Conservation (phyloP, 23 tunicate genomes). For the Botrylloides violaceus region DNA sequence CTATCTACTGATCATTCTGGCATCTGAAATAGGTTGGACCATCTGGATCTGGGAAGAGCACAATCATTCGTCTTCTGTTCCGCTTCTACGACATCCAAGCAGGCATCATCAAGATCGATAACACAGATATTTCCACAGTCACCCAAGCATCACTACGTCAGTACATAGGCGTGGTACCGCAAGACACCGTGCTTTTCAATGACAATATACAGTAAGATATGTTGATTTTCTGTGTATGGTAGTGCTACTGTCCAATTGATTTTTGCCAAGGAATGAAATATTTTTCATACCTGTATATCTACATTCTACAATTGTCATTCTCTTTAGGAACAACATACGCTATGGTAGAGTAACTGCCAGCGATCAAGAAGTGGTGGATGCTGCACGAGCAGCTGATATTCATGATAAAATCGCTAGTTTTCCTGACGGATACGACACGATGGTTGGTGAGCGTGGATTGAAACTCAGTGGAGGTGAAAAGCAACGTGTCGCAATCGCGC, state of each 20-base stretch:
- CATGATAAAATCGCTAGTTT: slow-evolving; percentile 65
- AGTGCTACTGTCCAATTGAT: too few relatives aligned
- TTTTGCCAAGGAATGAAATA: too few relatives aligned
- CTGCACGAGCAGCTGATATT: slow-evolving; percentile 76
- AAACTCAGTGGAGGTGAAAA: slow-evolving; percentile 97
- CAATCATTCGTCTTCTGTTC: slow-evolving; percentile 83
- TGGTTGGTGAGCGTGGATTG: slow-evolving; percentile 93
- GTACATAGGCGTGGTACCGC: slow-evolving; percentile 86
- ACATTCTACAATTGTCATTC: background rate
- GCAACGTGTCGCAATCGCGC: slow-evolving; percentile 95
- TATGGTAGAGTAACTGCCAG: slow-evolving; percentile 71
- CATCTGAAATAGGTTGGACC: slow-evolving; percentile 80
- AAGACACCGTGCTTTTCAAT: slow-evolving; percentile 92
- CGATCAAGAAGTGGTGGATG: slow-evolving; percentile 70
- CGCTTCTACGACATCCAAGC: slow-evolving; percentile 82
- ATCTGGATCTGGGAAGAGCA: slow-evolving; percentile 92
- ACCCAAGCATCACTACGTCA: slow-evolving; percentile 72
- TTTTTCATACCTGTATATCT: background rate
- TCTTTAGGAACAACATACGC: slow-evolving; percentile 71
- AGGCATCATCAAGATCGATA: slow-evolving; percentile 65
- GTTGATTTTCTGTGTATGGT: background rate
- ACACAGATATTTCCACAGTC: slow-evolving; percentile 61
- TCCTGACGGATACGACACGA: slow-evolving; percentile 79
- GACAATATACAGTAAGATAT: slow-evolving; percentile 71
- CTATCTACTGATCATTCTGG: too few relatives aligned